These are phyloP conservation scores for Podabrus alpinus DNA, from an alignment of 2,888 invertebrate species.

Conservation along the genomic window DNA sequence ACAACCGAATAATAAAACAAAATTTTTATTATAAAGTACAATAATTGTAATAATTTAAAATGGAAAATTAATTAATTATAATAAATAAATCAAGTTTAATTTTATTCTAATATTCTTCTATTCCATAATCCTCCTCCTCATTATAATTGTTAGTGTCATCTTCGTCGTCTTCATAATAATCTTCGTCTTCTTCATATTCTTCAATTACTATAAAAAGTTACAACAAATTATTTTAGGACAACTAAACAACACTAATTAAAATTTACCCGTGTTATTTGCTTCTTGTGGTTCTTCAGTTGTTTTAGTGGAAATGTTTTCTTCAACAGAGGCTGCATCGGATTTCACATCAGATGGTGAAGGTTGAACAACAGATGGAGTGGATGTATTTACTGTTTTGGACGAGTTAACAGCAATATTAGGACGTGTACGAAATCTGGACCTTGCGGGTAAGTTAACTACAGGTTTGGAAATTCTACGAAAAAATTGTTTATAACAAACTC, in stretches of 20 bases:
- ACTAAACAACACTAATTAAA: background rate
- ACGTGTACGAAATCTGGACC: background rate
- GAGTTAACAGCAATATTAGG: background rate
- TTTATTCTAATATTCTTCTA: background rate
- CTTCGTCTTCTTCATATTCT: background rate
- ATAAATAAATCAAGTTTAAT: background rate
- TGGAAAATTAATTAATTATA: background rate
- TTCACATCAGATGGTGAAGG: background rate
- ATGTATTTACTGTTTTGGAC: background rate
- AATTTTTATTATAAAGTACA: background rate
- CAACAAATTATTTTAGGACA: background rate
- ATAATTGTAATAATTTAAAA: background rate
- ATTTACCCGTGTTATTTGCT: background rate
- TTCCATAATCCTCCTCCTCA: background rate
- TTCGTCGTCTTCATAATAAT: background rate
- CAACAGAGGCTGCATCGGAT: background rate
- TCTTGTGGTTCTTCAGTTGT: background rate
- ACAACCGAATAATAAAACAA: background rate
- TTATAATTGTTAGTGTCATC: background rate
- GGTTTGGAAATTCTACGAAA: background rate
- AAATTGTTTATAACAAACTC: background rate
- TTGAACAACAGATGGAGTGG: background rate
- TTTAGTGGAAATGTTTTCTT: background rate
- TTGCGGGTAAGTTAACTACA: background rate
- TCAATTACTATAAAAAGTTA: background rate